Evolutionary conservation across 1,140 invertebrate species (phyloP).

Genomic region (Camponotus vicinus): DNA sequence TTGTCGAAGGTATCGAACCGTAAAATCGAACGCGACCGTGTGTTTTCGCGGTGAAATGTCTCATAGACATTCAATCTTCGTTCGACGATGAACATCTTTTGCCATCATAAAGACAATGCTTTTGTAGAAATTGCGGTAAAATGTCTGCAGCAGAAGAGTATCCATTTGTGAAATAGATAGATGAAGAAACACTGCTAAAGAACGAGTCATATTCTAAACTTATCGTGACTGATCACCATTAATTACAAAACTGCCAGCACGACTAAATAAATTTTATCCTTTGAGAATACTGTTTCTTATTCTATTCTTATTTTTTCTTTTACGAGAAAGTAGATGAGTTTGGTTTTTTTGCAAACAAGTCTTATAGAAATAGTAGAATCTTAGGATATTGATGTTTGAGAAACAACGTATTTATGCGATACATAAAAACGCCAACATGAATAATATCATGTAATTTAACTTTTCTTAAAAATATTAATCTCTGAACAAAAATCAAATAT

Average conservation of each 20-base stretch:
- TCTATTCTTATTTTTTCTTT: not conserved
- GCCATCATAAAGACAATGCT: constrained; percentile 54
- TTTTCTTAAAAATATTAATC: not conserved
- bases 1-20: constrained; percentile 49
- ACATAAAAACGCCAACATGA: not conserved
- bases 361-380: not conserved
- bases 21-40: constrained; percentile 12
- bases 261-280: not conserved
- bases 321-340: not conserved
- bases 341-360: not conserved
- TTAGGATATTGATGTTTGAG: not conserved
- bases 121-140: constrained; percentile 48
- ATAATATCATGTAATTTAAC: not conserved
- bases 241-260: not conserved
- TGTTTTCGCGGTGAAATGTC: constrained; percentile 26
- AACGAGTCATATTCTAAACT: not conserved
- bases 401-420: not conserved
- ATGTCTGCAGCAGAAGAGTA: constrained; percentile 26
- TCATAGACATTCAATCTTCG: not conserved
- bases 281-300: not conserved
- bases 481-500: not conserved
- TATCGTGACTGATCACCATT: not conserved
- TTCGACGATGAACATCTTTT: constrained; percentile 2
- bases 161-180: constrained; percentile 66
- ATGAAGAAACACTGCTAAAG: not conserved